phyloP scores from a whole-genome alignment of 2,797 vertebrate genomes.

The Malurus splendens region DNA sequence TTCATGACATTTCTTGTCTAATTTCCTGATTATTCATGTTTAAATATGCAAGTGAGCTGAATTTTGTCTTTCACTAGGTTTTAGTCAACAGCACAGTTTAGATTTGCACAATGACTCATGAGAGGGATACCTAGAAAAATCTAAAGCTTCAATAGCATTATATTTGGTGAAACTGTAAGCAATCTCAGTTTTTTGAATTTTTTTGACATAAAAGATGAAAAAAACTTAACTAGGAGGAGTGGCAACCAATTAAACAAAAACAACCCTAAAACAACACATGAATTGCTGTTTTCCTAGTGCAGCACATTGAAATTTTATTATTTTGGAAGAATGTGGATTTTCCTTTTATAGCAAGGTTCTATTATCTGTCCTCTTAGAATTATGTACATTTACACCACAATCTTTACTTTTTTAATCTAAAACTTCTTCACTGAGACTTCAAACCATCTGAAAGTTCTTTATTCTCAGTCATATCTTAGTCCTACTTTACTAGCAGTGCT shows the following conservation, averaged over 20 bases:
- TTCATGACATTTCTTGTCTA: background rate
- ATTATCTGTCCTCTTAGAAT: background rate
- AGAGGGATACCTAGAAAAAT: background rate
- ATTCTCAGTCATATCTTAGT: background rate
- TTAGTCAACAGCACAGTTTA: background rate
- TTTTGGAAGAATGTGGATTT: background rate
- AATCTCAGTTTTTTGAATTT: fast-evolving
- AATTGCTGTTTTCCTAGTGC: background rate
- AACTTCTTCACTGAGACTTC: background rate
- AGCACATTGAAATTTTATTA: background rate
- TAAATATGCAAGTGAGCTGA: background rate
- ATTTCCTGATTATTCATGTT: background rate
- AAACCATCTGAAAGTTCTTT: constrained; percentile 10
- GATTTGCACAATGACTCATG: background rate
- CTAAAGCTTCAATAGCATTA: background rate
- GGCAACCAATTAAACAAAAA: background rate
- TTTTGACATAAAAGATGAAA: background rate
- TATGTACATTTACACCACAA: background rate
- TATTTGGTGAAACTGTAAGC: background rate
- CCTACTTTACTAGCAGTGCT: background rate
- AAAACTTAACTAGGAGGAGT: background rate
- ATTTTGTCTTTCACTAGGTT: background rate
- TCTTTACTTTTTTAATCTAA: constrained; percentile 11
- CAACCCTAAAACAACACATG: background rate
- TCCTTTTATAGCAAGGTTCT: background rate